Base-by-base conservation (phyloP, 2,888 invertebrate species). In the Peribatodes rhomboidaria region DNA sequence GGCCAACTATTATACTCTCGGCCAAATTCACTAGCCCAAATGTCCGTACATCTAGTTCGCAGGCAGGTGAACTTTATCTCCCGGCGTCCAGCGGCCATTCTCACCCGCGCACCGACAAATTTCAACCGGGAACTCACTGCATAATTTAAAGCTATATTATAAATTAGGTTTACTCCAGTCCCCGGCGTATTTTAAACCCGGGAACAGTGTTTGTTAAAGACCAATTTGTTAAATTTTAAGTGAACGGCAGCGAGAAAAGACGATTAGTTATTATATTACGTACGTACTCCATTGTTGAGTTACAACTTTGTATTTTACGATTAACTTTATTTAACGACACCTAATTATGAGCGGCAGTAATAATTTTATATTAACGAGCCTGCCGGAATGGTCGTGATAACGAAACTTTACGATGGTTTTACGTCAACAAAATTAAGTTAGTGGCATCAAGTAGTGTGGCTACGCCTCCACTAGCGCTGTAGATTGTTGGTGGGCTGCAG, bases 131-230 rank as follows among this genome's bases (percentile, higher is more conserved):
- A 84, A 85, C 84, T 85, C 82, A 83, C 83, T 83, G 84, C 81
- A 85, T 84, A 85, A 87, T 86, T 86, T 81, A 84, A 80, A 75
- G 76, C 78, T 80, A 82, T 83, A 84, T 82, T 85, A 84, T 85
- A 85, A 84, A 85, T 85, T 82, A 81, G 78, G 71, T 82, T 80
- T 76, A 82, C 80, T 72, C 71, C 72, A 71, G 71, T 71, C 73
- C 68, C 69, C 67, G 74, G 75, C 77, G 81, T 85, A 83, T 80
- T 83, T 83, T 79, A 84, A 85, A 82, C 81, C 70, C 70, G 73
- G 68, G 64, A 79, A 70, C 76, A 72, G 69, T 81, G 80, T 84
- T 81, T 80, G 80, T 79, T 81, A 77, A 80, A 84, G 72, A 79
- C 76, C 79, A 82, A 83, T 83, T 84, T 82, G 78, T 80, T 70